Percentiles rank a stretch among this genome's conserved stretches.
Evolutionary conservation across 2,888 invertebrate genomes (phyloP).

Genomic region (Cinara cedri): DNA sequence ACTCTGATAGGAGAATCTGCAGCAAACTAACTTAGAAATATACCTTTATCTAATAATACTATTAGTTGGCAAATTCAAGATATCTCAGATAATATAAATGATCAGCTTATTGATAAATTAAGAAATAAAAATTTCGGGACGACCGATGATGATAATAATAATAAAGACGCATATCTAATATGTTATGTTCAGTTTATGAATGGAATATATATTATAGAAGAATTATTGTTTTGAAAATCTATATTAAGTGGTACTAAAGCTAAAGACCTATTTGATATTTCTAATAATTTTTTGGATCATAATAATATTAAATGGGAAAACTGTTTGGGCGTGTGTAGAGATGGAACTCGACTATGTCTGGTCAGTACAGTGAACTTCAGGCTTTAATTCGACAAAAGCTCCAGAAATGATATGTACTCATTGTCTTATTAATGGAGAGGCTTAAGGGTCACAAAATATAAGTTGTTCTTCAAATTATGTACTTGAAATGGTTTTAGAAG

Average conservation of each 20-base stretch:
- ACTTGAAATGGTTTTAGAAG: not conserved
- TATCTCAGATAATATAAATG: slow-evolving; percentile 55
- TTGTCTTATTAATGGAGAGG: not conserved
- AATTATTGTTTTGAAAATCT: too few species aligned
- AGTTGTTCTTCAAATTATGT: not conserved
- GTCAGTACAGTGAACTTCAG: too few species aligned
- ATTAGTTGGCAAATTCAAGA: slow-evolving; percentile 59
- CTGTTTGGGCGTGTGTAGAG: too few species aligned
- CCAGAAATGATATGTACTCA: not conserved
- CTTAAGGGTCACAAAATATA: not conserved
- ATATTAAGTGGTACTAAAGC: too few species aligned
- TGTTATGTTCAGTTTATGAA: slow-evolving; percentile 5
- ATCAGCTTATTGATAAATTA: slow-evolving; percentile 26
- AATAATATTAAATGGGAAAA: too few species aligned
- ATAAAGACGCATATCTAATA: slow-evolving; percentile 14
- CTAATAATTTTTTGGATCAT: too few species aligned
- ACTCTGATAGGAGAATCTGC: too few species aligned
- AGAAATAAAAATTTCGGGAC: too few species aligned
- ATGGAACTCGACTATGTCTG: too few species aligned
- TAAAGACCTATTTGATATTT: too few species aligned
- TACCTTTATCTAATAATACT: slow-evolving; percentile 59
- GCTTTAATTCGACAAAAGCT: not conserved
- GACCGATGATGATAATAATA: not conserved
- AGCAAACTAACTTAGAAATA: slow-evolving; percentile 58
- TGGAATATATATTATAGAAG: too few species aligned